Base-by-base conservation (phyloP, 2,113 vertebrate genomes). In the Gasterosteus nipponicus region DNA sequence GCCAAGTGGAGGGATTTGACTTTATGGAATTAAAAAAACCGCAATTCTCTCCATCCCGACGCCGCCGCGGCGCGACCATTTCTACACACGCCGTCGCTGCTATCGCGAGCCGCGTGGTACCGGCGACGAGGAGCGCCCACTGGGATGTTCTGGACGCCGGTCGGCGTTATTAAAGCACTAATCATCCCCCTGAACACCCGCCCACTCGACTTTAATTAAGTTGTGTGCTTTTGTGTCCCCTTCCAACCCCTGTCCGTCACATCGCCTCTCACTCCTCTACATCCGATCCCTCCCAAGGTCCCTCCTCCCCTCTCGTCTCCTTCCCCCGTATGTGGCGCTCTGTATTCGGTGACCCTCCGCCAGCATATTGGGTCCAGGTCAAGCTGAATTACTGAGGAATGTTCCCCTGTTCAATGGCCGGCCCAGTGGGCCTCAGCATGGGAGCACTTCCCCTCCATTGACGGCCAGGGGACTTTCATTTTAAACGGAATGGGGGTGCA, bases 361-460 rank as follows among this genome's bases (percentile, higher is more conserved):
- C 22, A 41, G 74, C 77, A 31, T 86, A 31, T 83, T 75, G 82
- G 83, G 80, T 67, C 69, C 77, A 84, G 94, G 94, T 95, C 94
- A 95, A 86, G 90, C 90, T 93, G 93, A 95, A 93, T 94, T 92
- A 93, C 89, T 82, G 83, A 90, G 94, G 91, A 92, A 93, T 93
- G 90, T 92, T 61, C 83, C 70, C 29, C 59, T 4, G 80, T 85
- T 89, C 89, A 89, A 85, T 89, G 83, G 86, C 77, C 9, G 35
- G 65, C 77, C 69, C 71, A 78, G 80, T 78, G 73, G 68, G 90
- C 82, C 90, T 78, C 92, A 87, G 89, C 92, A 86, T 91, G 90
- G 87, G 73, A 80, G 76, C 88, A 82, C 76, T 89, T 89, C 89
- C 87, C 84, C 83, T 89, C 78, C 88, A 87, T 81, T 88, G 81